phyloP scores from a whole-genome alignment of 2,113 vertebrate genomes.

The Etheostoma spectabile region DNA sequence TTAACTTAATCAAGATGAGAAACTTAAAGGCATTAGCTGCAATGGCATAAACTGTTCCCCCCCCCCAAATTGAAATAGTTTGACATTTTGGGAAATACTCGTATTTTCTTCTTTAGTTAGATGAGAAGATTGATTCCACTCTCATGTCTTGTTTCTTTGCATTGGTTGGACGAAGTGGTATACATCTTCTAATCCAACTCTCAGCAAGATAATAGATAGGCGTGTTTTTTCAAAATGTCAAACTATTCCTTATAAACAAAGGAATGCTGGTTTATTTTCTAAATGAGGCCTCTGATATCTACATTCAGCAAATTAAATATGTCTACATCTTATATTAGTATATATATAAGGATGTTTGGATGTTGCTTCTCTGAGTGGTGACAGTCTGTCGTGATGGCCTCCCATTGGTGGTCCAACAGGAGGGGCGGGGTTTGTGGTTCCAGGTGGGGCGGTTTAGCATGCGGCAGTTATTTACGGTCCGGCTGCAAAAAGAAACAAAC shows the following conservation, averaged over 20 bases:
- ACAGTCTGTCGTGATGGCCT: constrained; percentile 52
- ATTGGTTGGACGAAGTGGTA: background rate
- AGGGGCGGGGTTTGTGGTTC: constrained; percentile 54
- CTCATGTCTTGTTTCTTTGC: too few relatives aligned
- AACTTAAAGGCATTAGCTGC: background rate
- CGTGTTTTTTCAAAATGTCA: background rate
- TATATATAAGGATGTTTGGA: constrained; percentile 26
- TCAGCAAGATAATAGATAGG: background rate
- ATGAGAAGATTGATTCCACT: background rate
- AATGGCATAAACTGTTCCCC: too few relatives aligned
- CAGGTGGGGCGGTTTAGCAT: constrained; percentile 46
- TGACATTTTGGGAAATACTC: background rate
- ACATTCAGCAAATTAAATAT: constrained; percentile 36
- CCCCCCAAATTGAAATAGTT: too few relatives aligned
- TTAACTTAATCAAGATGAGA: background rate
- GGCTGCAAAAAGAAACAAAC: constrained; percentile 23
- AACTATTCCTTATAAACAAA: background rate
- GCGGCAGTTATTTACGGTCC: constrained; percentile 37
- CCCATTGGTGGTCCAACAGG: constrained; percentile 45
- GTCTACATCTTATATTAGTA: constrained; percentile 17
- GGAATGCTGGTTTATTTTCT: constrained; percentile 24
- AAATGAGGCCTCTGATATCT: constrained; percentile 33
- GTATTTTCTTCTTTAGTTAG: background rate
- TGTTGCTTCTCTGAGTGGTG: constrained; percentile 25
- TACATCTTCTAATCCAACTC: background rate